Evolutionary conservation across 2,113 vertebrate genomes (phyloP), one percentile per base, ranked within the genome.

Genomic region (Neodon shergylaensis): DNA sequence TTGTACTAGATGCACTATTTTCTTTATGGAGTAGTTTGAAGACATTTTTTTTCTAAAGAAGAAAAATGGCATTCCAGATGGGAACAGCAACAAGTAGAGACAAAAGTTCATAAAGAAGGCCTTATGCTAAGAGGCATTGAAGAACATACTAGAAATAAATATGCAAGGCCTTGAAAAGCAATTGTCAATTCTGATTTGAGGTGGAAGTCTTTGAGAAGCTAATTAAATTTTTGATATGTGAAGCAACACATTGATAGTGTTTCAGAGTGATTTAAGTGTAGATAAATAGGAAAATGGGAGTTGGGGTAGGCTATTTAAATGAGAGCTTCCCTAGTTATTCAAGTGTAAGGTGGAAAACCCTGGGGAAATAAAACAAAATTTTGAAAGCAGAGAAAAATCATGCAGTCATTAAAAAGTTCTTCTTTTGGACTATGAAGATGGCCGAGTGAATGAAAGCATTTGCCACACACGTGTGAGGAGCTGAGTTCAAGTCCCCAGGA

Each of bases 331-430:
- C 1, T 90, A 33, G 3, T 79, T 95, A 33, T 65, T 97, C 78
- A 83, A 0, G 2, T 90, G 7, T 91, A 44, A 93, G 36, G 10
- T 96, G 54, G 63, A 47, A 82, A 93, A 92, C 6, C 65, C 54
- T 92, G 73, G 1, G 21, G 88, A 88, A 86, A 85, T 91, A 76
- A 92, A 92, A 88, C 88, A 95, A 94, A 93, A 82, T n/a, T 66
- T 90, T 90, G 17, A 85, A 81, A 68, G 12, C 52, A 42, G 14
- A 61, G 14, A 58, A 19, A 96, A 97, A 63, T 91, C 19, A 84
- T 93, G 90, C 88, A 84, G 42, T 90, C 31, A 84, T 93, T 24
- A 91, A 88, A 63, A 72, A 72, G 28, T 2, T 90, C 19, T 87
- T 39, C 28, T 92, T 94, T 96, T 73, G 11, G 28, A 47, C 31